phyloP scores from a whole-genome alignment of 2,888 invertebrate species.

The Drosophila macrothrix region DNA sequence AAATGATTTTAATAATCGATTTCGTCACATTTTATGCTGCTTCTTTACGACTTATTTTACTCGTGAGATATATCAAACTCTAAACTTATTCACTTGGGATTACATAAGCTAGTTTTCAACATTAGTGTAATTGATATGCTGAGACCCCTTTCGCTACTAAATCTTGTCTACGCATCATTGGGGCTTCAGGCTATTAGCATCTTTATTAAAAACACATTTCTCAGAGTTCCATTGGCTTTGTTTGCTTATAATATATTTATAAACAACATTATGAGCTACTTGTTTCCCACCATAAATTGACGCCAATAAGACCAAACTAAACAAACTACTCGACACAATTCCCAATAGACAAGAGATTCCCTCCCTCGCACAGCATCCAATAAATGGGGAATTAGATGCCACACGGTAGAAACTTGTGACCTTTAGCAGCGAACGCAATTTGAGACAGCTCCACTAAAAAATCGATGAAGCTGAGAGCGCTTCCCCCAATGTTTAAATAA shows the following conservation, averaged over 20 bases:
- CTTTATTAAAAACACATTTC: constrained; percentile 75
- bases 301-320: constrained; percentile 52
- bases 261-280: constrained; percentile 60
- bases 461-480: constrained; percentile 30
- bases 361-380: neutral
- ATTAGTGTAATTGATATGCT: constrained; percentile 62
- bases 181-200: constrained; percentile 64
- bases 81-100: constrained; percentile 42
- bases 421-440: constrained; percentile 64
- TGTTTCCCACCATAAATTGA: constrained; percentile 74
- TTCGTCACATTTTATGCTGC: neutral
- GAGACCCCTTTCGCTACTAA: constrained; percentile 60
- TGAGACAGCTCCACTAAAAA: constrained; percentile 46
- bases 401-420: constrained; percentile 69
- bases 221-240: constrained; percentile 48
- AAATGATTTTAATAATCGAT: neutral
- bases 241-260: constrained; percentile 71
- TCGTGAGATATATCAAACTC: constrained; percentile 16
- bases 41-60: constrained; percentile 16
- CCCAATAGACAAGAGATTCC: constrained; percentile 35
- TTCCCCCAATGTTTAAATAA: constrained; percentile 14
- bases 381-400: constrained; percentile 57
- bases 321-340: constrained; percentile 55
- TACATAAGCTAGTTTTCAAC: neutral
- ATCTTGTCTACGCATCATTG: constrained; percentile 46